Percentiles rank a stretch among this genome's conserved stretches.
These are phyloP conservation scores for Aphaenogaster floridana DNA, from an alignment of 1,140 invertebrate species.

Conservation along the genomic window DNA sequence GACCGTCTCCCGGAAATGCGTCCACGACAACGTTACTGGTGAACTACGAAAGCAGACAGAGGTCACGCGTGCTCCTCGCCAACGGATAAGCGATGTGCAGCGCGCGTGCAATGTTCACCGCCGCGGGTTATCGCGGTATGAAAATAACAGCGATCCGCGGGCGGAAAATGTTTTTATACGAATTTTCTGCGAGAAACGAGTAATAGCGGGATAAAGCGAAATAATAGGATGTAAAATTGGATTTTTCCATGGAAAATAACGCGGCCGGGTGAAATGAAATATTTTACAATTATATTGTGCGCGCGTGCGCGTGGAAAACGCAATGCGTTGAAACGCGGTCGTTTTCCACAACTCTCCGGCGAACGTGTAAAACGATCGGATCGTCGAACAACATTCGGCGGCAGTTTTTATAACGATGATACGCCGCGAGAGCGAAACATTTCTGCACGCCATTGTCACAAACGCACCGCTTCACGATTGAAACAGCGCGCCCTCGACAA, in stretches of 20 bases:
- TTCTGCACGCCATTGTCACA: conserved; percentile 20
- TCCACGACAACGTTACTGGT: background rate
- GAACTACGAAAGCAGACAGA: background rate
- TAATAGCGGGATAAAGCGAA: conserved; percentile 45
- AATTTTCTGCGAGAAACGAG: conserved; percentile 42
- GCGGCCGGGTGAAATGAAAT: conserved; percentile 46
- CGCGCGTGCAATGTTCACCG: background rate
- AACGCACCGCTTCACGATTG: conserved; percentile 23
- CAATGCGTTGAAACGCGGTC: conserved; percentile 8
- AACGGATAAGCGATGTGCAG: background rate
- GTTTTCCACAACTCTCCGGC: conserved; percentile 33
- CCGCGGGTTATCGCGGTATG: conserved; percentile 27
- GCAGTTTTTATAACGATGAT: conserved; percentile 55
- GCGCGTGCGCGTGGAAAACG: conserved; percentile 35
- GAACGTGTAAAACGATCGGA: conserved; percentile 41
- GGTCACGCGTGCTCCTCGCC: too few species aligned
- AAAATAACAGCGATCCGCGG: conserved; percentile 36
- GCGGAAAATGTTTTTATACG: conserved; percentile 40
- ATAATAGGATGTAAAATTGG: conserved; percentile 59
- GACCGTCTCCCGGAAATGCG: background rate
- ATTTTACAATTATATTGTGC: conserved; percentile 61
- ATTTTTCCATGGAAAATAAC: conserved; percentile 55
- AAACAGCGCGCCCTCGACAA: conserved; percentile 24
- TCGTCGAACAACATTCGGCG: conserved; percentile 37
- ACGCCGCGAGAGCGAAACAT: conserved; percentile 16